Percentiles rank a stretch among this genome's conserved stretches.
Evolutionary conservation across 2,888 invertebrate genomes (phyloP).

Genomic region (Teleogryllus oceanicus): DNA sequence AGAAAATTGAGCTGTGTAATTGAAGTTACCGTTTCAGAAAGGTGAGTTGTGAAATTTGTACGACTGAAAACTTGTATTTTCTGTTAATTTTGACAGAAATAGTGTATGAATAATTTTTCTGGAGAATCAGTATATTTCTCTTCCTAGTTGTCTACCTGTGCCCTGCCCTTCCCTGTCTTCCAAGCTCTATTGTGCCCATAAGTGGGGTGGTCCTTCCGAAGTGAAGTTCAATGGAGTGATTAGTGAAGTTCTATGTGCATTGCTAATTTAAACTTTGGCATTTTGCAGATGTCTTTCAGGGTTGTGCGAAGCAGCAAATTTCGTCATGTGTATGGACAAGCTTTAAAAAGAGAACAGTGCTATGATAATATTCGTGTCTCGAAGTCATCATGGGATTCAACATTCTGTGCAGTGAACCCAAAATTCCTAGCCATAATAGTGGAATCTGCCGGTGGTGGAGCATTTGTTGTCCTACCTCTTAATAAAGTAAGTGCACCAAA

Average conservation of each 20-base stretch:
- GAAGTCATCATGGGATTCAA: slow-evolving; percentile 97
- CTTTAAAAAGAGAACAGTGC: slow-evolving; percentile 91
- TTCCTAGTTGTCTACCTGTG: too few species aligned
- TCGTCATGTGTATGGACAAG: slow-evolving; percentile 91
- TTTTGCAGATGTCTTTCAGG: slow-evolving; percentile 78
- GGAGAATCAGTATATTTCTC: too few species aligned
- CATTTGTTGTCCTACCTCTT: slow-evolving; percentile 90
- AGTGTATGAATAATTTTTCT: too few species aligned
- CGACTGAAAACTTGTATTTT: not conserved
- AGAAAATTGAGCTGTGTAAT: too few species aligned
- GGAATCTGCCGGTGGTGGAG: slow-evolving; percentile 93
- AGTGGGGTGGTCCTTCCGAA: not conserved
- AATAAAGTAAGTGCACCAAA: slow-evolving; percentile 70
- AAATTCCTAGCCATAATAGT: slow-evolving; percentile 96
- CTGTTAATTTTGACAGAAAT: too few species aligned
- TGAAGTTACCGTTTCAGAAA: too few species aligned
- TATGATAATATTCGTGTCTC: slow-evolving; percentile 96
- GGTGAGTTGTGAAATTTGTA: not conserved
- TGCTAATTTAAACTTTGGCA: not conserved
- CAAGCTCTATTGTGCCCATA: too few species aligned
- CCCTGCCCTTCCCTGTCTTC: too few species aligned
- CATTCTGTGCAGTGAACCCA: slow-evolving; percentile 97
- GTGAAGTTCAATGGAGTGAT: too few species aligned
- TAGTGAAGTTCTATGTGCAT: not conserved
- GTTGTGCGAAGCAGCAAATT: slow-evolving; percentile 97